These are phyloP conservation scores for Muraenolepis orangiensis DNA, from an alignment of 2,797 vertebrate genomes.

Conservation along the genomic window DNA sequence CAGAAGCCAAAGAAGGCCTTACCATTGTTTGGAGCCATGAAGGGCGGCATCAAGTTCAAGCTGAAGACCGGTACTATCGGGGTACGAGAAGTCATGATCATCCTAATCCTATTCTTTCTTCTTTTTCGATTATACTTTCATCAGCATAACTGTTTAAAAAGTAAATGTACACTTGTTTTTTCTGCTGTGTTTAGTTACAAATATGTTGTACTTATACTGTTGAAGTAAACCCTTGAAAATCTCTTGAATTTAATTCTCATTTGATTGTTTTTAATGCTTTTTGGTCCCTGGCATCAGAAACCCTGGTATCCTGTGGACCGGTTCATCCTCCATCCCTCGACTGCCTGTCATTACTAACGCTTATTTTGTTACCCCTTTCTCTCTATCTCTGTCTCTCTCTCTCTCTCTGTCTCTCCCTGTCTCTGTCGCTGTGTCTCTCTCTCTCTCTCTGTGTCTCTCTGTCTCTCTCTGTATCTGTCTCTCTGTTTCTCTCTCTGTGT, in stretches of 20 bases:
- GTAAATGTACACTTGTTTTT: background rate
- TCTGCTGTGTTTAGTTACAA: too few relatives aligned
- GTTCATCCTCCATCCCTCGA: background rate
- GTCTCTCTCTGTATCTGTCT: too few relatives aligned
- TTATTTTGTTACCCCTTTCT: background rate
- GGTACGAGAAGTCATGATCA: conserved; percentile 59
- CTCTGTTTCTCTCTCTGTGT: background rate
- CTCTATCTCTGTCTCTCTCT: too few relatives aligned
- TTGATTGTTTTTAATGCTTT: too few relatives aligned
- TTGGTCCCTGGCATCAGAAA: too few relatives aligned
- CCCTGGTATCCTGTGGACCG: too few relatives aligned
- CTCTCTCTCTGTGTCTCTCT: too few relatives aligned
- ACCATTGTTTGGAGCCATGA: conserved; percentile 96
- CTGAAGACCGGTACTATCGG: conserved; percentile 95
- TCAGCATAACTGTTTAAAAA: background rate
- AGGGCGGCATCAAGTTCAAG: conserved; percentile 94
- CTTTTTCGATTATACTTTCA: background rate
- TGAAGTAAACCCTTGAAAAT: too few relatives aligned
- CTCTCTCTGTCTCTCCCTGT: too few relatives aligned
- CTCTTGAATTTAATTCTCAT: too few relatives aligned
- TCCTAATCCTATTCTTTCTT: background rate
- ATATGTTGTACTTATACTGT: too few relatives aligned
- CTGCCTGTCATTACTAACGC: background rate
- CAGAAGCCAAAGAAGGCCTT: conserved; percentile 83
- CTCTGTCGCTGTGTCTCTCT: too few relatives aligned